phyloP scores from a whole-genome alignment of 2,113 vertebrate genomes.

The Spea multiplicata region DNA sequence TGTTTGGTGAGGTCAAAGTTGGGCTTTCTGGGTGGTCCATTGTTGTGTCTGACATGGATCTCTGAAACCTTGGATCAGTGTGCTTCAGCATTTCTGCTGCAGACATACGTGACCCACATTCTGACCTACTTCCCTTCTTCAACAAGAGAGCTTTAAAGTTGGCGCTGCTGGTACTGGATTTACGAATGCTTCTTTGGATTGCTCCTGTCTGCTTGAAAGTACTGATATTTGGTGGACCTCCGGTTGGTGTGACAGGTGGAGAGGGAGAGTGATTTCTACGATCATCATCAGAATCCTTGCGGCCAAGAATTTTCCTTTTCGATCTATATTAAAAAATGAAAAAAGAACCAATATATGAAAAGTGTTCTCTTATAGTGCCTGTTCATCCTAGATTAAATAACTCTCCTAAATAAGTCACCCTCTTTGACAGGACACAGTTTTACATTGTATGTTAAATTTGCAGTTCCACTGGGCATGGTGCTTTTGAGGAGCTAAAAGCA shows the following conservation, averaged over 20 bases:
- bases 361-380: too few relatives aligned
- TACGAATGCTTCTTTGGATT: conserved; percentile 88
- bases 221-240: conserved; percentile 61
- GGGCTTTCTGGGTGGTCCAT: conserved; percentile 62
- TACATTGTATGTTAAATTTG: conserved; percentile 14
- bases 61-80: conserved; percentile 85
- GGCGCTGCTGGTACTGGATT: conserved; percentile 93
- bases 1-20: conserved; percentile 64
- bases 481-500: too few relatives aligned
- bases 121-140: conserved; percentile 89
- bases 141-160: conserved; percentile 97
- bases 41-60: conserved; percentile 67
- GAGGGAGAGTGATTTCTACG: conserved; percentile 76
- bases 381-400: too few relatives aligned
- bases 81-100: conserved; percentile 91
- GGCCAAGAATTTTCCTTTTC: conserved; percentile 94
- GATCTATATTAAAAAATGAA: conserved; percentile 70
- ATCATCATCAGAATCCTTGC: conserved; percentile 92
- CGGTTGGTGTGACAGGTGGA: conserved; percentile 83
- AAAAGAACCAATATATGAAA: conserved; percentile 17
- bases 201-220: conserved; percentile 78
- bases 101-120: conserved; percentile 89
- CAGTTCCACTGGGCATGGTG: conserved; percentile 11
- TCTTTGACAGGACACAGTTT: not conserved
- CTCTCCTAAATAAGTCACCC: not conserved